phyloP scores from a whole-genome alignment of 2,113 vertebrate genomes.

The Istiophorus platypterus region DNA sequence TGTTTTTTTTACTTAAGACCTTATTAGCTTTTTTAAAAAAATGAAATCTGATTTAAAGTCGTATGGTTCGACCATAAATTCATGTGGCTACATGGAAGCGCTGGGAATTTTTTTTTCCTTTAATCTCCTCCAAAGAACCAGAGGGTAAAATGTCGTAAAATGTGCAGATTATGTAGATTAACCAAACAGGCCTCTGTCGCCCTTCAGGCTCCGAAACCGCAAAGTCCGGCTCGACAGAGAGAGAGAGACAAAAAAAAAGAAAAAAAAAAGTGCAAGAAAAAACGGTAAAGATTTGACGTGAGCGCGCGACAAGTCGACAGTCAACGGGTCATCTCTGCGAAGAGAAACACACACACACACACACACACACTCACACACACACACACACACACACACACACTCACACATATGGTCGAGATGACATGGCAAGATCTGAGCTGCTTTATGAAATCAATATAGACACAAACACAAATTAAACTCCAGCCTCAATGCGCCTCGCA shows the following conservation, averaged over 20 bases:
- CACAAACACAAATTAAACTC: slow-evolving; percentile 32
- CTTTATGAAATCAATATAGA: slow-evolving; percentile 56
- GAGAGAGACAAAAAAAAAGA: too few species aligned
- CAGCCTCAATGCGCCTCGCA: neutral
- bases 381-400: too few species aligned
- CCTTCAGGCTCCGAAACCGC: neutral
- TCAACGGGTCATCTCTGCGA: slow-evolving; percentile 15
- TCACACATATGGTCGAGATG: slow-evolving; percentile 22
- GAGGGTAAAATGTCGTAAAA: slow-evolving; percentile 13
- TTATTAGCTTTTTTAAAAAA: neutral
- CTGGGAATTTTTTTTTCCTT: neutral
- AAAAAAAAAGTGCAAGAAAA: too few species aligned
- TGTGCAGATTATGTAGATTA: neutral
- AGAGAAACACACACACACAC: too few species aligned
- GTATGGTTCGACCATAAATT: neutral
- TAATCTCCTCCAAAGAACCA: neutral
- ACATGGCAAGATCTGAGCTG: slow-evolving; percentile 36
- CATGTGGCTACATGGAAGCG: neutral
- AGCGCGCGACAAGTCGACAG: slow-evolving; percentile 7
- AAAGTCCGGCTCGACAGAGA: neutral
- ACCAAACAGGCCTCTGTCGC: neutral
- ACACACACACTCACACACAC: too few species aligned
- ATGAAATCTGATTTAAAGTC: neutral
- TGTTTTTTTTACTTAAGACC: neutral
- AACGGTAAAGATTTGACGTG: neutral